These are phyloP conservation scores for Epistrophe eligans DNA, from an alignment of 2,888 invertebrate genomes.

Conservation along the genomic window DNA sequence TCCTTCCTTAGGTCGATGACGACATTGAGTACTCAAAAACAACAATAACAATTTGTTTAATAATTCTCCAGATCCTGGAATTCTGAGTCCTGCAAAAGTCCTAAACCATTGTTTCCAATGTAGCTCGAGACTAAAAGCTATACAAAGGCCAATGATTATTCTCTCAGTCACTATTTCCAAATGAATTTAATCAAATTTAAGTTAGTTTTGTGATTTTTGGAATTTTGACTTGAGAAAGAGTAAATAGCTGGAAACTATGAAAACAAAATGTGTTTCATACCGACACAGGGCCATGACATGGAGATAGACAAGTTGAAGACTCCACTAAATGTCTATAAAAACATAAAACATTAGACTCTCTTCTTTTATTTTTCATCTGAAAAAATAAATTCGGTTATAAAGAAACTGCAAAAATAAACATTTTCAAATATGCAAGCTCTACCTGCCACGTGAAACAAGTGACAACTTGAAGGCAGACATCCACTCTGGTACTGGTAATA, in stretches of 20 bases:
- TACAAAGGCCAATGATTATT: slow-evolving; percentile 47
- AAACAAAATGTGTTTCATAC: slow-evolving; percentile 51
- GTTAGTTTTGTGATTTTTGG: slow-evolving; percentile 33
- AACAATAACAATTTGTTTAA: not conserved
- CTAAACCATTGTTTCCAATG: slow-evolving; percentile 33
- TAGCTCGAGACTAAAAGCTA: not conserved
- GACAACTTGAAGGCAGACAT: slow-evolving; percentile 54
- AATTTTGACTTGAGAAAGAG: slow-evolving; percentile 47
- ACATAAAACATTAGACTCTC: not conserved
- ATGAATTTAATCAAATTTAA: slow-evolving; percentile 65
- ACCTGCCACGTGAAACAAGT: slow-evolving; percentile 24
- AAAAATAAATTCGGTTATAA: slow-evolving; percentile 27
- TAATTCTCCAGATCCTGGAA: not conserved
- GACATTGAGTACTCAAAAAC: slow-evolving; percentile 29
- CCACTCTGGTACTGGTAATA: not conserved
- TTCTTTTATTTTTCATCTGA: not conserved
- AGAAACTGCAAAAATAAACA: slow-evolving; percentile 20
- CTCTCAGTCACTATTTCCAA: slow-evolving; percentile 36
- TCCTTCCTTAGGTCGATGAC: not conserved
- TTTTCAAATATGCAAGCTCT: slow-evolving; percentile 32
- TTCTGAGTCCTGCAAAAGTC: not conserved
- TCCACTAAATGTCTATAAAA: slow-evolving; percentile 1
- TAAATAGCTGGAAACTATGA: slow-evolving; percentile 52
- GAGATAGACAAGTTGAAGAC: slow-evolving; percentile 33
- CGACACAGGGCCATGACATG: not conserved